Evolutionary conservation across 1,140 invertebrate genomes (phyloP), one percentile per base, ranked within the genome.

Genomic region (Calycopis cecrops): DNA sequence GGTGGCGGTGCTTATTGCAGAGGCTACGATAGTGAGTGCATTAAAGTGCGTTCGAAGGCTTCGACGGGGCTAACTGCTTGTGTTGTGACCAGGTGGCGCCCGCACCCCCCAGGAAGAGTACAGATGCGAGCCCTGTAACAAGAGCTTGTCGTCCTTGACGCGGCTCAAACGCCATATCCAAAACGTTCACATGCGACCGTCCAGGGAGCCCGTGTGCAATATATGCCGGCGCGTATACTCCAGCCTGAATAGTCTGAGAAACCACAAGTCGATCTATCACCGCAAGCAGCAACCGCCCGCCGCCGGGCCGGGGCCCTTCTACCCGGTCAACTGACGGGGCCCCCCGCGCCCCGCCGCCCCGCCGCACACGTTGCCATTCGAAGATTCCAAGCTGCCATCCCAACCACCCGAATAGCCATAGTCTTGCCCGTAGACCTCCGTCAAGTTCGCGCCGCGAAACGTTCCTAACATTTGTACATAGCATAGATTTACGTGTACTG

Each of bases 201-300:
- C 93, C 79, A 92, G 93, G 88, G 93, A 94, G 88, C 93, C 93
- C 64, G 93, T 94, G 74, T 96, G 94, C 91, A 95, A 94, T 89
- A 94, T 95, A 87, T 96, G 94, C 90, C 94, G 94, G 81, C 91
- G 94, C 73, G 93, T 94, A 67, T 96, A 95, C 90, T 94, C 94
- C 89, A 95, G 94, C 79, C 90, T 95, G 72, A 95, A 95, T 89
- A 94, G 93, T 77, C 90, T 95, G 62, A 90, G 94, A 72, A 95
- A 95, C 89, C 94, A 95, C 91, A 95, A 95, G 91, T 95, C 94
- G 86, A 95, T 95, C 89, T 95, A 95, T 85, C 94, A 95, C 89
- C 91, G 93, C 76, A 92, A 92, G 79, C 90, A 90, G 79, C 89
- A 88, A 64, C 67, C 75, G 69, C 78, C 83, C 59, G 61, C 71